A percentile compares a stretch with the other conserved stretches of the same genome.
phyloP scores from a whole-genome alignment of 30 jellyfish, hydroid and myxozoan genomes.

The Hydra vulgaris region DNA sequence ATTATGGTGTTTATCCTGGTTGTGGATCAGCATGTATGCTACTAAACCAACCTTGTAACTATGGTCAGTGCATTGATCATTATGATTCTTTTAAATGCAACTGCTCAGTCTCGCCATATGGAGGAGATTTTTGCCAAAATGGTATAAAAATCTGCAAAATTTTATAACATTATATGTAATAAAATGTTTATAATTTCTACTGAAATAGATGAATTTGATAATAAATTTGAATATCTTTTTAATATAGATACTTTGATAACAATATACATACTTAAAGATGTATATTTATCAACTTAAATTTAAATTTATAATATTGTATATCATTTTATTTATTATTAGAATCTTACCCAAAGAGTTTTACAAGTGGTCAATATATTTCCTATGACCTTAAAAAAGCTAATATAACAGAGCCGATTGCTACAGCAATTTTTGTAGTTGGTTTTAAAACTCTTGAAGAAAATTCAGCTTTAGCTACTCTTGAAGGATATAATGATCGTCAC shows the following conservation, averaged over 20 bases:
- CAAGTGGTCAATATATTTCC: background rate
- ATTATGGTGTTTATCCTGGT: constrained; percentile 92
- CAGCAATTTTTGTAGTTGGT: constrained; percentile 27
- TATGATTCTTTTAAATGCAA: constrained; percentile 75
- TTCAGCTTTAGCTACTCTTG: constrained; percentile 17
- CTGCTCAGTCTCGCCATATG: constrained; percentile 79
- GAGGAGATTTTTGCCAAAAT: constrained; percentile 62
- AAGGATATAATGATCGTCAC: constrained; percentile 25
- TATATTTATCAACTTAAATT: no score
- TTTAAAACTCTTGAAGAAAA: constrained; percentile 26
- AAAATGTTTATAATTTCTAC: no score
- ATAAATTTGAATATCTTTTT: no score
- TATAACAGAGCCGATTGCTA: constrained; percentile 22
- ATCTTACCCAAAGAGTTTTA: constrained; percentile 11
- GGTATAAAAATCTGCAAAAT: constrained; percentile 31
- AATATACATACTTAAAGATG: no score
- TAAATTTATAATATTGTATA: no score
- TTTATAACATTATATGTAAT: no score
- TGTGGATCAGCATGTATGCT: constrained; percentile 91
- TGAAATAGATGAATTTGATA: no score
- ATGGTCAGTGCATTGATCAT: constrained; percentile 84
- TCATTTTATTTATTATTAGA: no score
- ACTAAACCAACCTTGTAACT: constrained; percentile 78
- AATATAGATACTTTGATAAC: no score
- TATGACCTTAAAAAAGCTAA: constrained; percentile 11